A percentile compares a stretch with the other conserved stretches of the same genome.
Conservation (phyloP, 2,113 vertebrate species). For the Forbesichthys agassizii region DNA sequence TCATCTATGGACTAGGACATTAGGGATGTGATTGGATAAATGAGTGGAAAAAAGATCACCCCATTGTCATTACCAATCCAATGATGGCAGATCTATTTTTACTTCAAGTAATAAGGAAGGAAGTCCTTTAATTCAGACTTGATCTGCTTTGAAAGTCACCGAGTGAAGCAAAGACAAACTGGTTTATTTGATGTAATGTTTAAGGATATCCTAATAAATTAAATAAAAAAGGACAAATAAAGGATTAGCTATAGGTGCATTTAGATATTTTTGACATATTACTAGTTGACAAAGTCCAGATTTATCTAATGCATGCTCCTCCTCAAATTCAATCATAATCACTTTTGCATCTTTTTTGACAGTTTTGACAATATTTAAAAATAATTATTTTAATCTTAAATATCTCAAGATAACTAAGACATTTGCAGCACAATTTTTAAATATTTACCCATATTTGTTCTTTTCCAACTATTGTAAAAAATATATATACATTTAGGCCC, state of each 20-base stretch:
- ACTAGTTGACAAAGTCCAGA: background rate
- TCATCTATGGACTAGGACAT: slow-evolving; percentile 62
- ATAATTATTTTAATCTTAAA: too few relatives aligned
- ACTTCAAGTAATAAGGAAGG: slow-evolving; percentile 66
- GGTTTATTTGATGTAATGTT: slow-evolving; percentile 60
- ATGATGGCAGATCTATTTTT: slow-evolving; percentile 68
- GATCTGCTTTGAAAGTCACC: slow-evolving; percentile 63
- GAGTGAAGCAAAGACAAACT: slow-evolving; percentile 44
- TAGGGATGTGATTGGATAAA: slow-evolving; percentile 67
- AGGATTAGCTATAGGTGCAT: background rate
- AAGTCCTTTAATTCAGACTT: slow-evolving; percentile 69
- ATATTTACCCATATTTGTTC: too few relatives aligned
- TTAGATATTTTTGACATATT: background rate
- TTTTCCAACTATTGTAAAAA: too few relatives aligned
- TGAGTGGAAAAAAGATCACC: slow-evolving; percentile 47
- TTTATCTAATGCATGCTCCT: background rate
- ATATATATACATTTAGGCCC: too few relatives aligned
- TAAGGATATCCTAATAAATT: slow-evolving; percentile 53
- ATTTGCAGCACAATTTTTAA: too few relatives aligned
- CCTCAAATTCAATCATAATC: background rate
- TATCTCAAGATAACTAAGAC: too few relatives aligned
- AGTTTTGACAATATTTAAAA: too few relatives aligned
- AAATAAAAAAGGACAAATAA: background rate
- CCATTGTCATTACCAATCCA: slow-evolving; percentile 69
- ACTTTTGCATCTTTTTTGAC: too few relatives aligned